phyloP scores from a whole-genome alignment of 2,113 vertebrate species.

The Holacanthus passer region DNA sequence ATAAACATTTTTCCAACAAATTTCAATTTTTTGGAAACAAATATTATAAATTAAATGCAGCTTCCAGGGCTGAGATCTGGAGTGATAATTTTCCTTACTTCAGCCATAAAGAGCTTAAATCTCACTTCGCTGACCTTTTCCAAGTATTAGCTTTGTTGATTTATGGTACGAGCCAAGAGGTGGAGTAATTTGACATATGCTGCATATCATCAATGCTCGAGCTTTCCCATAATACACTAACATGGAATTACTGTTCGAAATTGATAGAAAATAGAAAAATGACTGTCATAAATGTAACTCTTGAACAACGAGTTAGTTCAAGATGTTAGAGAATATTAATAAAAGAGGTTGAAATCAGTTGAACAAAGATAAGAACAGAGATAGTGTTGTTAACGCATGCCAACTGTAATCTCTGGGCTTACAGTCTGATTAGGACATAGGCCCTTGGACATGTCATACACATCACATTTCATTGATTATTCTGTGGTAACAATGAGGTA shows the following conservation, averaged over 20 bases:
- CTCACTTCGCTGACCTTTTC: constrained; percentile 53
- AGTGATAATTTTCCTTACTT: constrained; percentile 50
- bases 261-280: constrained; percentile 8
- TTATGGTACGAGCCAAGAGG: constrained; percentile 54
- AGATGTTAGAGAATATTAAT: not conserved
- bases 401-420: constrained; percentile 31
- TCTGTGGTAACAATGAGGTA: constrained; percentile 67
- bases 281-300: constrained; percentile 4
- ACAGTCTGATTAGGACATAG: constrained; percentile 35
- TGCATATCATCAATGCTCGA: constrained; percentile 54
- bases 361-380: constrained; percentile 15
- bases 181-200: constrained; percentile 65
- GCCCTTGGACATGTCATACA: constrained; percentile 52
- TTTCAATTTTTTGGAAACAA: constrained; percentile 40
- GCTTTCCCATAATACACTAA: constrained; percentile 48
- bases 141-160: constrained; percentile 60
- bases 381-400: not conserved
- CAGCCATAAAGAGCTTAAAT: constrained; percentile 55
- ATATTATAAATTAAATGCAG: constrained; percentile 25
- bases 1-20: constrained; percentile 17
- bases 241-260: constrained; percentile 20
- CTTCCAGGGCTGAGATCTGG: constrained; percentile 43
- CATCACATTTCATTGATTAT: constrained; percentile 68
- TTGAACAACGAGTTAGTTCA: not conserved
- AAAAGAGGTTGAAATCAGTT: constrained; percentile 27